These are phyloP conservation scores for Choloepus didactylus DNA, from an alignment of 2,797 vertebrate species.

Conservation along the genomic window DNA sequence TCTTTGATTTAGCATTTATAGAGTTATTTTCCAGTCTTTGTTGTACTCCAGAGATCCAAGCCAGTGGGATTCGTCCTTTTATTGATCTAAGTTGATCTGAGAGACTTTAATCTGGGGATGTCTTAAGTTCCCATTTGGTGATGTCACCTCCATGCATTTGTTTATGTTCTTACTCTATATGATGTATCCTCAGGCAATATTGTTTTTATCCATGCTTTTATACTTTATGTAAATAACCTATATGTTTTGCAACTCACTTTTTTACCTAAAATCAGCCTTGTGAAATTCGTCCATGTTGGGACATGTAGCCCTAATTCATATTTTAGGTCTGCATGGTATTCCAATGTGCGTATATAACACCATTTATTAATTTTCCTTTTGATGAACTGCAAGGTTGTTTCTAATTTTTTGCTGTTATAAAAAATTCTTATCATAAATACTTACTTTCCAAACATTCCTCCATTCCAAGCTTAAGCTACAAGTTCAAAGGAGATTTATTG, in stretches of 20 bases:
- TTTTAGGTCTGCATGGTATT: background rate
- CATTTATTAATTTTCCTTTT: background rate
- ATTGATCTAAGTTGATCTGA: too few relatives aligned
- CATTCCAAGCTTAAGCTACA: constrained; percentile 48
- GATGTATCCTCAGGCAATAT: background rate
- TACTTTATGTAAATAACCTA: background rate
- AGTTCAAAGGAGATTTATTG: constrained; percentile 3
- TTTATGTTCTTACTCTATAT: background rate
- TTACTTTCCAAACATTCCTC: constrained; percentile 14
- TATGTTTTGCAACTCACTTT: background rate
- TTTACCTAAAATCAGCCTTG: constrained; percentile 35
- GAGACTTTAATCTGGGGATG: too few relatives aligned
- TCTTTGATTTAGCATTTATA: too few relatives aligned
- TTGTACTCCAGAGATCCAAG: too few relatives aligned
- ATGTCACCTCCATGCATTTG: background rate
- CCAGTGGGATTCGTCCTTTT: too few relatives aligned
- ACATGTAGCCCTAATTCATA: background rate
- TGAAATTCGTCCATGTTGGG: background rate
- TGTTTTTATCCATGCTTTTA: background rate
- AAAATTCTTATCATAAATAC: background rate
- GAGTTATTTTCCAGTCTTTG: too few relatives aligned
- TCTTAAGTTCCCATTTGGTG: too few relatives aligned
- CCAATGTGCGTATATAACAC: background rate
- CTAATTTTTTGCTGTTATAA: constrained; percentile 7
- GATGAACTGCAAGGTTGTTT: background rate